A percentile compares a stretch with the other conserved stretches of the same genome.
These are phyloP conservation scores for Exocentrus adspersus DNA, from an alignment of 2,888 invertebrate genomes.

Conservation along the genomic window DNA sequence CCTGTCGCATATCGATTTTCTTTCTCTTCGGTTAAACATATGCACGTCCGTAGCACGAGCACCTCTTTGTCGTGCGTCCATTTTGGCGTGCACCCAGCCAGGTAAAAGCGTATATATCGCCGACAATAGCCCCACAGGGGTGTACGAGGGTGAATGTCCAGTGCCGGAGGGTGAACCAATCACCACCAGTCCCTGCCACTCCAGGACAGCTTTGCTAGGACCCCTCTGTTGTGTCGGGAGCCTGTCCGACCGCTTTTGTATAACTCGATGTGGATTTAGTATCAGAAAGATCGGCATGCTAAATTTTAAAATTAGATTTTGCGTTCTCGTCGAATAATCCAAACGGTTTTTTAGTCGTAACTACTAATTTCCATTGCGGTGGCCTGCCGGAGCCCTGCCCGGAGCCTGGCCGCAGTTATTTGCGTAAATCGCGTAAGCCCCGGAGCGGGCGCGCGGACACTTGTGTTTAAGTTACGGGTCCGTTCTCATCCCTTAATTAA, in stretches of 20 bases:
- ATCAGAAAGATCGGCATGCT: no score
- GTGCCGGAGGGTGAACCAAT: slow-evolving; percentile 56
- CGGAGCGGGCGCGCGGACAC: slow-evolving; percentile 58
- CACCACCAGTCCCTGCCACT: slow-evolving; percentile 50
- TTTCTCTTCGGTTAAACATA: no score
- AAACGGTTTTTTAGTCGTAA: no score
- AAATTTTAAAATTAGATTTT: no score
- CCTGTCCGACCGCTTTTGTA: not conserved
- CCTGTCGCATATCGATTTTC: not conserved
- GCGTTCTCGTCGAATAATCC: no score
- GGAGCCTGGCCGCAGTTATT: slow-evolving; percentile 26
- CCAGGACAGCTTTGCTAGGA: slow-evolving; percentile 33
- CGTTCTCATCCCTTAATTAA: slow-evolving; percentile 65
- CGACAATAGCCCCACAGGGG: slow-evolving; percentile 39
- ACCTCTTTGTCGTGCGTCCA: slow-evolving; percentile 41
- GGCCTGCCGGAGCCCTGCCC: not conserved
- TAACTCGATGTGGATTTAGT: no score
- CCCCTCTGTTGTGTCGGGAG: slow-evolving; percentile 20
- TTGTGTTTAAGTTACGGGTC: slow-evolving; percentile 65
- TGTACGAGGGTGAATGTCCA: slow-evolving; percentile 53
- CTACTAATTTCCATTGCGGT: no score
- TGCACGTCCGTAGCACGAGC: not conserved
- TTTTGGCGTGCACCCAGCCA: slow-evolving; percentile 49
- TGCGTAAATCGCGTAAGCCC: slow-evolving; percentile 40
- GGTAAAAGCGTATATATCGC: slow-evolving; percentile 37